Conservation (phyloP, 2,888 invertebrate genomes). For the Labia minor region DNA sequence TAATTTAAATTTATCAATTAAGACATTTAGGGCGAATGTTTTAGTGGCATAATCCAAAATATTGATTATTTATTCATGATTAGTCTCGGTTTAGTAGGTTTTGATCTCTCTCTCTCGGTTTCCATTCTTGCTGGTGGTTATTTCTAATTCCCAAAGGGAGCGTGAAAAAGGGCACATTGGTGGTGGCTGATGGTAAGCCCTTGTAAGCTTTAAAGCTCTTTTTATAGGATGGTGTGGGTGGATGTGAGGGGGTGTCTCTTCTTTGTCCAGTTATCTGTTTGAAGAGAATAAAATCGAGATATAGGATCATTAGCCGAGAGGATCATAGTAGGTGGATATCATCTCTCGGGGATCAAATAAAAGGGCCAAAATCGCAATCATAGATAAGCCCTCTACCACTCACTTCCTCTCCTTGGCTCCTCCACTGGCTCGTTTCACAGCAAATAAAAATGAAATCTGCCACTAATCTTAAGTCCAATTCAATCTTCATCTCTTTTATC, state of each 20-base stretch:
- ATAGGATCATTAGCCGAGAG: slow-evolving; percentile 13
- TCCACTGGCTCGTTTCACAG: not conserved
- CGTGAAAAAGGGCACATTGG: slow-evolving; percentile 8
- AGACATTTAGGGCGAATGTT: no score
- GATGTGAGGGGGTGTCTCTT: not conserved
- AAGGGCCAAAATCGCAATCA: not conserved
- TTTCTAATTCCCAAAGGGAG: not conserved
- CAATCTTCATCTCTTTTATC: no score
- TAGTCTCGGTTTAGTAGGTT: not conserved
- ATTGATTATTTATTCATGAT: not conserved
- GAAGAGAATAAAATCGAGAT: not conserved
- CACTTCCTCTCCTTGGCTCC: no score
- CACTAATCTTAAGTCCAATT: no score
- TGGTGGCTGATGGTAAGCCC: not conserved
- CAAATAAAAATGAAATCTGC: not conserved
- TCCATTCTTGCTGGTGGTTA: not conserved
- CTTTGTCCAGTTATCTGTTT: no score
- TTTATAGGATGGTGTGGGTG: not conserved
- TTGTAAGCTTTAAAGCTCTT: not conserved
- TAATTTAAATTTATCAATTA: no score
- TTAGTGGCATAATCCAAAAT: not conserved
- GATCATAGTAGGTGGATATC: not conserved
- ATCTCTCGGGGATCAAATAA: not conserved
- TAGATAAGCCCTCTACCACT: not conserved
- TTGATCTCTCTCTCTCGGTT: not conserved